Base-by-base conservation (phyloP, 2,888 invertebrate species). In the Agrotis exclamationis region DNA sequence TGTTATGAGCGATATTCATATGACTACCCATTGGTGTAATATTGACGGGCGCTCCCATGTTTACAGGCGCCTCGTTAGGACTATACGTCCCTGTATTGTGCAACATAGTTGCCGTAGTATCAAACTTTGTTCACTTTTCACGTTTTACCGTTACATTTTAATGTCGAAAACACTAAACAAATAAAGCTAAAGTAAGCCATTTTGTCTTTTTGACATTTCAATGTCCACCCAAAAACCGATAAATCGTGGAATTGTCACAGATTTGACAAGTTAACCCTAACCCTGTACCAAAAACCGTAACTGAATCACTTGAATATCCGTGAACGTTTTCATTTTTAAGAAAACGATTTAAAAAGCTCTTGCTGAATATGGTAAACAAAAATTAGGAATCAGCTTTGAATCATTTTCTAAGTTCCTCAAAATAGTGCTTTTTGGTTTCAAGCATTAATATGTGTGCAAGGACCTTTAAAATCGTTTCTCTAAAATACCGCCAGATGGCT, bases 51-150 rank as follows among this genome's bases (percentile, higher is more conserved):
- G 90, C 85, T 68, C 92, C 89, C 87, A 92, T 88, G 76, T 92
- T 94, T 59, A 91, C 85, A 45, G 94, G 92, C 39, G 89, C 85
- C 54, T 95, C 95, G 73, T 91, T 93, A 18, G 92, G 89, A 82
- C 92, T 94, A 79, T 91, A 95, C 76, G 90, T 88, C 80, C 94
- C 95, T 70, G 90, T 95, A 79, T 95, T 95, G 83, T 94, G 95
- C 83, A 94, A 91, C 95, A 96, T 96, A 76, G 86, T 86, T 80
- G 82, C 72, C 51, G 64, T 47, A 62, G 47, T 76, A 70, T 70
- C 63, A 67, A 64, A 63, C 69, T 77, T 68, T 71, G 59, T 63
- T 65, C 72, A 74, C 67, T 76, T 71, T 77, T 83, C 80, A 82
- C 79, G 69, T 83, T 85, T 85, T 74, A n/a, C 71, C 73, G 76